phyloP scores from a whole-genome alignment of 92 coral and sea anemone species.

The Phenganax subtilis region DNA sequence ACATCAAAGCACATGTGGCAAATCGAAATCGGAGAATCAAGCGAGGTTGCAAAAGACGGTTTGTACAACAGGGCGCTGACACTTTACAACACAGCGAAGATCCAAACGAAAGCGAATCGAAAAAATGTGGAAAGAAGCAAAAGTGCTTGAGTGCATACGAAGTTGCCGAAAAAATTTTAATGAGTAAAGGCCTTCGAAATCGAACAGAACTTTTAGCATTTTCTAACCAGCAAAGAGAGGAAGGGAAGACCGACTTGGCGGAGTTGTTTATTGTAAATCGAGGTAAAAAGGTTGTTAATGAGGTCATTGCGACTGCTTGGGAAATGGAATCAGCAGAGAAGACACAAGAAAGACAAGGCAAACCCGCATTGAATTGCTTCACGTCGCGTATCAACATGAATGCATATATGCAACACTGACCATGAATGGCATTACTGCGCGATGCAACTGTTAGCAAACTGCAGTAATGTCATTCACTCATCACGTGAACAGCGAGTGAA shows the following conservation, averaged over 20 bases:
- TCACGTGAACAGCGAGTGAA: too few relatives aligned
- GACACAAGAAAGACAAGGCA: slow-evolving; percentile 22
- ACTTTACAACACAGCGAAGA: background rate
- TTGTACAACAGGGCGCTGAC: slow-evolving; percentile 1
- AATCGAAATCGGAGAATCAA: slow-evolving; percentile 4
- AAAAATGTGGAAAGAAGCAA: slow-evolving; percentile 15
- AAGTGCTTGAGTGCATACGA: slow-evolving; percentile 22
- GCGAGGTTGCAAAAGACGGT: background rate
- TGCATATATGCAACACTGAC: slow-evolving; percentile 11
- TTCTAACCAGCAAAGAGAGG: slow-evolving; percentile 51
- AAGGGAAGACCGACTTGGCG: slow-evolving; percentile 55
- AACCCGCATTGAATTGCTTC: slow-evolving; percentile 22
- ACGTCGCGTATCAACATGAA: slow-evolving; percentile 3
- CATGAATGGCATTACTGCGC: slow-evolving; percentile 14
- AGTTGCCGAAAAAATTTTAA: slow-evolving; percentile 41
- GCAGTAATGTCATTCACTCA: too few relatives aligned
- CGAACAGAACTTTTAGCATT: slow-evolving; percentile 50
- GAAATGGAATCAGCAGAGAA: slow-evolving; percentile 36
- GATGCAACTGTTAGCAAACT: background rate
- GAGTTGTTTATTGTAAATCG: slow-evolving; percentile 53
- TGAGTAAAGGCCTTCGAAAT: slow-evolving; percentile 38
- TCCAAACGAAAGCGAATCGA: slow-evolving; percentile 3
- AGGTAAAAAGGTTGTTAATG: slow-evolving; percentile 47
- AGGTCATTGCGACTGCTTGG: slow-evolving; percentile 52
- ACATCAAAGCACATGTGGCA: slow-evolving; percentile 34